Conservation (phyloP, 1,140 invertebrate species). For the Magallana angulata region DNA sequence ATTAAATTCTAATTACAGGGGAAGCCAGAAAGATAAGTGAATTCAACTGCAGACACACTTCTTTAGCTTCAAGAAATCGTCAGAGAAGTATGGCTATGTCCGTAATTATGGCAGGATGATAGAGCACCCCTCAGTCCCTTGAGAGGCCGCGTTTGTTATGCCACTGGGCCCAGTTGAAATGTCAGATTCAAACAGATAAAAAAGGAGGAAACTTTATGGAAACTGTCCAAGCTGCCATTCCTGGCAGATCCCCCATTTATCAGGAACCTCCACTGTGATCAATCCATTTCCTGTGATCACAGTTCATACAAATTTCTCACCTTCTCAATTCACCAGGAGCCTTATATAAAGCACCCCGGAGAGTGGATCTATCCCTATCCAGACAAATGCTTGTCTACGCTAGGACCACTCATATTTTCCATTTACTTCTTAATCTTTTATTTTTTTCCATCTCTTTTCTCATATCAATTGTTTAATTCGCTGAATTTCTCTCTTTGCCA, state of each 20-base stretch:
- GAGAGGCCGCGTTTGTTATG: slow-evolving; percentile 32
- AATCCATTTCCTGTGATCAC: slow-evolving; percentile 33
- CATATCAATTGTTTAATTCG: background rate
- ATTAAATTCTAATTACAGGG: slow-evolving; percentile 25
- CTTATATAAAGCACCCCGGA: background rate
- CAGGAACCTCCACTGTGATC: slow-evolving; percentile 15
- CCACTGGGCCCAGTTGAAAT: slow-evolving; percentile 32
- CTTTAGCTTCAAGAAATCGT: slow-evolving; percentile 17
- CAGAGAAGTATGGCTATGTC: slow-evolving; percentile 13
- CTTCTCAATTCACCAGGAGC: slow-evolving; percentile 1
- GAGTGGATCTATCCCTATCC: background rate
- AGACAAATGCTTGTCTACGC: background rate
- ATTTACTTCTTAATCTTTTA: slow-evolving; percentile 3
- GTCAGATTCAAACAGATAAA: slow-evolving; percentile 38
- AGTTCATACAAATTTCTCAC: slow-evolving; percentile 36
- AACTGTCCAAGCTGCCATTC: slow-evolving; percentile 12
- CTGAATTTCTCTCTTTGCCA: background rate
- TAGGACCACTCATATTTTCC: slow-evolving; percentile 19
- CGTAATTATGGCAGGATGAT: slow-evolving; percentile 30
- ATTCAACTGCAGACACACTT: background rate
- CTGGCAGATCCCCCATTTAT: slow-evolving; percentile 17
- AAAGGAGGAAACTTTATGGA: slow-evolving; percentile 27
- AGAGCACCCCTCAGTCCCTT: background rate
- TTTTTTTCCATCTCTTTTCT: background rate
- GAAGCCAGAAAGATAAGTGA: slow-evolving; percentile 10